phyloP scores from a whole-genome alignment of 1,140 invertebrate species.

The Dinoponera quadriceps region DNA sequence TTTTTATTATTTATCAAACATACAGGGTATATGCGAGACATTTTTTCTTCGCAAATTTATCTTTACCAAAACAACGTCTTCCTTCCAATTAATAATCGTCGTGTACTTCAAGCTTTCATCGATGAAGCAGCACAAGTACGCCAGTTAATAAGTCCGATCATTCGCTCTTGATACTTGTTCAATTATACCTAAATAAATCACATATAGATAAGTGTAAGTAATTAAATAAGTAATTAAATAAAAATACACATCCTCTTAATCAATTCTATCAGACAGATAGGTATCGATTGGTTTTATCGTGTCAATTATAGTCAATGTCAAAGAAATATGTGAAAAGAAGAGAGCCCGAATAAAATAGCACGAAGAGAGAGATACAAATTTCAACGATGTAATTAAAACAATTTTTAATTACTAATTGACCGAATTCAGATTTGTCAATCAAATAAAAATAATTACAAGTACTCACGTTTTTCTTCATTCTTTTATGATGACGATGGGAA shows the following conservation, averaged over 20 bases:
- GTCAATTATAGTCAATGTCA: background rate
- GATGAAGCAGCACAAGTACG: no score
- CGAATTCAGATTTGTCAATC: background rate
- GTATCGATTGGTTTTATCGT: background rate
- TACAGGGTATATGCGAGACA: background rate
- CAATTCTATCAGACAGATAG: background rate
- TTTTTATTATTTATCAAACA: background rate
- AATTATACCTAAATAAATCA: conserved; percentile 33
- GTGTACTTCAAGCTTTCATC: no score
- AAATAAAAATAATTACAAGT: conserved; percentile 9
- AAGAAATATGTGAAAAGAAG: background rate
- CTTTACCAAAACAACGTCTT: background rate
- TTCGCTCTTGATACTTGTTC: background rate
- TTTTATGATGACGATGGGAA: background rate
- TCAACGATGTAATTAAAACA: background rate
- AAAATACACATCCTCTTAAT: no score
- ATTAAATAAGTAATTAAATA: conserved; percentile 1
- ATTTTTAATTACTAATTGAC: conserved; percentile 5
- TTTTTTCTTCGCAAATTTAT: background rate
- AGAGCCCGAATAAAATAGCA: background rate
- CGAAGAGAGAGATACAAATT: background rate
- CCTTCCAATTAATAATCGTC: background rate
- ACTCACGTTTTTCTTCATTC: conserved; percentile 35
- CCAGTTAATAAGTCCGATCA: background rate
- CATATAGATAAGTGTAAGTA: background rate